Percentiles rank a stretch among this genome's conserved stretches.
Evolutionary conservation across 2,888 invertebrate genomes (phyloP).

Genomic region (Stenchaetothrips biformis): DNA sequence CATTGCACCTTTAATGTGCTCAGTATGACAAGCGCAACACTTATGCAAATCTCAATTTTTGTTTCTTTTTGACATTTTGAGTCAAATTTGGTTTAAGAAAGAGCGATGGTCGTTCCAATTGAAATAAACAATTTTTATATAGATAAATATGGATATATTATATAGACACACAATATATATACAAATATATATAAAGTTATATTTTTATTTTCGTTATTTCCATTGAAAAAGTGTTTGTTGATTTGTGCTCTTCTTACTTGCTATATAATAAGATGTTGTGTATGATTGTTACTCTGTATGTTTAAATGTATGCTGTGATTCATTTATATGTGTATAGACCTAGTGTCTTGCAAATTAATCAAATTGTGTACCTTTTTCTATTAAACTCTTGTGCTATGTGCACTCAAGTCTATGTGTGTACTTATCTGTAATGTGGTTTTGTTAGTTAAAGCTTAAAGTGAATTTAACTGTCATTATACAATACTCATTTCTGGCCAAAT

Average conservation of each 20-base stretch:
- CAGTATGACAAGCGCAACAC: conserved; percentile 22
- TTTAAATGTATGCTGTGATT: conserved; percentile 23
- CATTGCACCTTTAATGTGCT: conserved; percentile 11
- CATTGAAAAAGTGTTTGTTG: conserved; percentile 19
- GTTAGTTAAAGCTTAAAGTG: conserved; percentile 25
- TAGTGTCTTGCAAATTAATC: conserved; percentile 24
- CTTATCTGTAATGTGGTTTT: conserved; percentile 23
- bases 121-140: conserved; percentile 22
- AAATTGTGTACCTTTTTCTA: conserved; percentile 25
- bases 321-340: conserved; percentile 25
- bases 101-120: conserved; percentile 20
- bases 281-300: conserved; percentile 23
- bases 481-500: conserved; percentile 25
- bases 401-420: conserved; percentile 21
- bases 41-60: conserved; percentile 22
- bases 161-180: conserved; percentile 23
- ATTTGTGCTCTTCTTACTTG: conserved; percentile 23
- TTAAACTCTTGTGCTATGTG: conserved; percentile 23
- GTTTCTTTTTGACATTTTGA: neutral
- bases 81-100: conserved; percentile 19
- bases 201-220: conserved; percentile 25
- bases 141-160: conserved; percentile 20
- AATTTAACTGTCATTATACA: conserved; percentile 25
- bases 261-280: conserved; percentile 23
- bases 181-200: conserved; percentile 16